phyloP scores from a whole-genome alignment of 37 sponge, comb jelly and placozoan genomes.

The Tethya wilhelma region DNA sequence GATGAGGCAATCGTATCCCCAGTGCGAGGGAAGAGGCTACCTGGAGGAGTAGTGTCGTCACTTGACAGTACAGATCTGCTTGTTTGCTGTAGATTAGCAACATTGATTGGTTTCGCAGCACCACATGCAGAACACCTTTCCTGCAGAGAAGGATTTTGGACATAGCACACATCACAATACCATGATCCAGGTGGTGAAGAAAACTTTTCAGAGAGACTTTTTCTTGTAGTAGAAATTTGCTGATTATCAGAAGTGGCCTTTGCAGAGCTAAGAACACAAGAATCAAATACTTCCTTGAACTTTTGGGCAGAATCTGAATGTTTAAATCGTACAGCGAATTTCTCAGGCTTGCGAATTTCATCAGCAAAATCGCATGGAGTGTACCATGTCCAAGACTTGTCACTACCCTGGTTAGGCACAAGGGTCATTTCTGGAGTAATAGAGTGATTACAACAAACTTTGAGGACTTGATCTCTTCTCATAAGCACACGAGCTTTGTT shows the following conservation, averaged over 20 bases:
- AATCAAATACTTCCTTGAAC: slow-evolving; percentile 74
- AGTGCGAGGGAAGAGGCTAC: too few relatives aligned
- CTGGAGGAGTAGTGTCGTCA: too few relatives aligned
- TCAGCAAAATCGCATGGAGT: slow-evolving; percentile 85
- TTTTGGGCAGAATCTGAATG: slow-evolving; percentile 55
- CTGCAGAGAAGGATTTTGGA: slow-evolving; percentile 30
- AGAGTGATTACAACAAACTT: slow-evolving; percentile 93
- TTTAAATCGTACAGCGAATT: slow-evolving; percentile 82
- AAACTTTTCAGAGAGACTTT: background rate
- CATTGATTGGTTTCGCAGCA: too few relatives aligned
- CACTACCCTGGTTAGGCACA: slow-evolving; percentile 40
- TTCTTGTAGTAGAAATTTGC: background rate
- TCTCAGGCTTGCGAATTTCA: slow-evolving; percentile 72
- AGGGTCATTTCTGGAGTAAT: slow-evolving; percentile 80
- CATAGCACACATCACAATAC: slow-evolving; percentile 38
- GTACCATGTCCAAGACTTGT: slow-evolving; percentile 83
- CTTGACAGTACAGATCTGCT: too few relatives aligned
- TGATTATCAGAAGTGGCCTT: background rate
- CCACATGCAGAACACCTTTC: too few relatives aligned
- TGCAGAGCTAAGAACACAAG: slow-evolving; percentile 1
- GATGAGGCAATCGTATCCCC: too few relatives aligned
- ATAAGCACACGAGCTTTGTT: slow-evolving; percentile 79
- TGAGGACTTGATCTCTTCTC: slow-evolving; percentile 90
- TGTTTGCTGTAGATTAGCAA: too few relatives aligned
- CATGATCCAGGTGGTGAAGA: slow-evolving; percentile 24